A percentile compares a stretch with the other conserved stretches of the same genome.
Conservation (phyloP, 2,113 vertebrate species). For the Alectura lathami region DNA sequence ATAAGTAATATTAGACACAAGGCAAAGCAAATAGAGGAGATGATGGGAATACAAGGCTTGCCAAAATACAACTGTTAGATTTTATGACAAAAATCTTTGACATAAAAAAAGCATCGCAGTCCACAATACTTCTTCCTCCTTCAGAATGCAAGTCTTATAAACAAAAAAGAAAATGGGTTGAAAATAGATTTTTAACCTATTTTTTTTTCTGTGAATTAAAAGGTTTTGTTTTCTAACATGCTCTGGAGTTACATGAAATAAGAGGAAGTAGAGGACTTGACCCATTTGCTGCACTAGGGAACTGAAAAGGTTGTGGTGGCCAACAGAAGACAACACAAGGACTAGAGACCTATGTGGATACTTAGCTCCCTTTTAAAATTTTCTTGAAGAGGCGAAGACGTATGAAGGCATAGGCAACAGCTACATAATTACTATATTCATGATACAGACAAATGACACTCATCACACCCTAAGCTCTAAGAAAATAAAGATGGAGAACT, state of each 20-base stretch:
- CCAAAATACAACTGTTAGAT: neutral
- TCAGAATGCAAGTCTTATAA: neutral
- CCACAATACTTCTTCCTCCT: neutral
- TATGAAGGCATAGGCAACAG: neutral
- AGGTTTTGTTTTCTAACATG: neutral
- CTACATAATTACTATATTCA: neutral
- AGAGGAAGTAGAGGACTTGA: neutral
- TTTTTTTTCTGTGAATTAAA: neutral
- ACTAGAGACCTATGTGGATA: neutral
- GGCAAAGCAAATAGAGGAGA: neutral
- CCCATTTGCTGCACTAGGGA: neutral
- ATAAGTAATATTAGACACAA: neutral
- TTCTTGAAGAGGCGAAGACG: neutral
- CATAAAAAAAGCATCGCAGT: neutral
- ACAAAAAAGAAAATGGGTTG: neutral
- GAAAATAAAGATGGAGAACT: conserved; percentile 46
- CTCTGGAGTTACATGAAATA: neutral
- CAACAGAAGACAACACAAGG: neutral
- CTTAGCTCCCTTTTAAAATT: neutral
- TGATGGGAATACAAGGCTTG: neutral
- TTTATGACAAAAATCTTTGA: neutral
- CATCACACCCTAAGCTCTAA: neutral
- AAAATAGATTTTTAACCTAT: neutral
- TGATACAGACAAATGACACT: neutral
- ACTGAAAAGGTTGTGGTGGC: neutral